Evolutionary conservation across 2,888 invertebrate species (phyloP), one percentile per base, ranked within the genome.

Genomic region (Ferdinandea cuprea): DNA sequence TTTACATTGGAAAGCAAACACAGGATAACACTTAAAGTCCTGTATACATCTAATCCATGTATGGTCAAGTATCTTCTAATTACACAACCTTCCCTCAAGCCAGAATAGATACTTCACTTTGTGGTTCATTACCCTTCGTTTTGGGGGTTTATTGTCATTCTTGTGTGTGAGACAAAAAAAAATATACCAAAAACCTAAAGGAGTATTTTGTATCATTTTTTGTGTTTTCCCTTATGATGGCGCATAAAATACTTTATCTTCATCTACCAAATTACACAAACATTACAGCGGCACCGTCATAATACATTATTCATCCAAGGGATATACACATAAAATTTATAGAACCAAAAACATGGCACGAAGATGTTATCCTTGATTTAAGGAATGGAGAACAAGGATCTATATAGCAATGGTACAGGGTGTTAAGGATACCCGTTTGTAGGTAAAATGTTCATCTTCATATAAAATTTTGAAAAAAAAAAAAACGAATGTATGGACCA

Each of bases 231-330:
- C 25, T 25, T 25, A 25, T 25, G 2, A 25, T 25, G 2, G 25
- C 40, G 40, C 46, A 1, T 21, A 19, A 58, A 25, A 37, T 40
- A 58, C 25, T 58, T 58, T 37, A 58, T 58, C 56, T 58, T 58
- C 56, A 58, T 58, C 40, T 58, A 37, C 8, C 40, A 40, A 40
- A 40, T 56, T 40, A 58, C 37, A 21, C 40, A 8, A 13, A 13
- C 40, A 40, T 40, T 2, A 40, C 40, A 40, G 7, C 15, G 40
- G 7, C 15, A 15, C 13, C 13, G 40, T 40, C 13, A 40, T 40
- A 40, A 8, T 40, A 15, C 8, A 40, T 40, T 40, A 25, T 15
- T 15, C 3, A 7, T 15, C 4, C 9, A 32, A 32, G 32, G 9
- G 8, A 13, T 13, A 13, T 2, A 13, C 37, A 5, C 15, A 40